A percentile compares a stretch with the other conserved stretches of the same genome.
These are phyloP conservation scores for Oscheius myriophilus DNA, from an alignment of 2,888 invertebrate genomes.

Conservation along the genomic window DNA sequence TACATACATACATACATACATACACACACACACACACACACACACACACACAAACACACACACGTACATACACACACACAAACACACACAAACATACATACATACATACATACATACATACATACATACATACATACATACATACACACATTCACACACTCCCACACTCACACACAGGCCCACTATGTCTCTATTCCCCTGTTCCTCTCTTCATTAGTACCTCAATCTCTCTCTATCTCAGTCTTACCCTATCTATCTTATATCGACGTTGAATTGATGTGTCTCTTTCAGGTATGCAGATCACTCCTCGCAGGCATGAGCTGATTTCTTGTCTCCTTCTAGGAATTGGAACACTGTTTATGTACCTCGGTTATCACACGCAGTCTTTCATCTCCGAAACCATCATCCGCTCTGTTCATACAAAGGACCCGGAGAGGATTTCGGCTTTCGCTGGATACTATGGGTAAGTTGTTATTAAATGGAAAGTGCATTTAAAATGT, in stretches of 20 bases:
- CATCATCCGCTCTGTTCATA: slow-evolving; percentile 46
- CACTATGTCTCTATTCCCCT: too few relatives aligned
- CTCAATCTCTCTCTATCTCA: slow-evolving; percentile 7
- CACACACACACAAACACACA: too few relatives aligned
- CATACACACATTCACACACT: too few relatives aligned
- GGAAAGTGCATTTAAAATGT: neutral
- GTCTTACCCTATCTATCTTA: neutral
- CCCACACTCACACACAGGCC: too few relatives aligned
- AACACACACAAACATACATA: too few relatives aligned
- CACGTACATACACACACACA: too few relatives aligned
- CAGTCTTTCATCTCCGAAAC: slow-evolving; percentile 47
- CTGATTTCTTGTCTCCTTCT: slow-evolving; percentile 43
- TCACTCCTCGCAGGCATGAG: slow-evolving; percentile 53
- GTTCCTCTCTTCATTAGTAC: too few relatives aligned
- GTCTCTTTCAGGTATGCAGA: slow-evolving; percentile 12
- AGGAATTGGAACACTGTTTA: slow-evolving; percentile 47
- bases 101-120: too few relatives aligned
- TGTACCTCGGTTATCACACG: slow-evolving; percentile 44
- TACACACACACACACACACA: too few relatives aligned
- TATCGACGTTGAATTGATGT: neutral
- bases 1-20: too few relatives aligned
- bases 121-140: too few relatives aligned
- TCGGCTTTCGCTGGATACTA: slow-evolving; percentile 50
- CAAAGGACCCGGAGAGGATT: slow-evolving; percentile 41
- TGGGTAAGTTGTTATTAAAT: slow-evolving; percentile 41